Conservation (phyloP, 2,888 invertebrate genomes). For the Hartigia nigra region DNA sequence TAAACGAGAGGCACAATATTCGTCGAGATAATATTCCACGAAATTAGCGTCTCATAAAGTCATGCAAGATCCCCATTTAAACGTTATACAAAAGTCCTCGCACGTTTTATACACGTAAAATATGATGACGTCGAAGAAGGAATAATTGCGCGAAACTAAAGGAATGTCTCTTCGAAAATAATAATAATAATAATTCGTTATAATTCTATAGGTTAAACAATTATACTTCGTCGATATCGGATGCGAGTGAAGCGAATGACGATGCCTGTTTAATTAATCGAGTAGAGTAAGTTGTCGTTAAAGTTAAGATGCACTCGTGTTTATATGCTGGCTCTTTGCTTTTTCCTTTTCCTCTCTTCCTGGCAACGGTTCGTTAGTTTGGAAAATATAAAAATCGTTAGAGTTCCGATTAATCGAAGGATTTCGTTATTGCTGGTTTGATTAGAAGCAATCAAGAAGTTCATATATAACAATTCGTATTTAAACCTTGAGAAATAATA, state of each 20-base stretch:
- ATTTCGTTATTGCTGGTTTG: slow-evolving; percentile 12
- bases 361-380: slow-evolving; percentile 7
- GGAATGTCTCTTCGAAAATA: slow-evolving; percentile 9
- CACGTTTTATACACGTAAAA: background rate
- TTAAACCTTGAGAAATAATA: background rate
- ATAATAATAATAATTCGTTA: slow-evolving; percentile 3
- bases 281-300: slow-evolving; percentile 1
- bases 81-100: background rate
- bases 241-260: background rate
- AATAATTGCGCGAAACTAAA: slow-evolving; percentile 1
- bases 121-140: background rate
- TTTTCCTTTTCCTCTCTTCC: background rate
- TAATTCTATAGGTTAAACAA: background rate
- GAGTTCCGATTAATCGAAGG: slow-evolving; percentile 8
- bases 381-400: slow-evolving; percentile 6
- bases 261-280: background rate
- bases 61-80: slow-evolving; percentile 3
- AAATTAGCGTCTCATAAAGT: background rate
- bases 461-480: background rate
- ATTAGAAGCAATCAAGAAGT: background rate
- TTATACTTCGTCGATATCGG: background rate
- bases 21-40: background rate
- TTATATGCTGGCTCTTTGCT: background rate
- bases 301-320: slow-evolving; percentile 1
- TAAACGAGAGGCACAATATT: background rate